These are phyloP conservation scores for Thripadectes ignobilis DNA, from an alignment of 2,797 vertebrate species.

Conservation along the genomic window DNA sequence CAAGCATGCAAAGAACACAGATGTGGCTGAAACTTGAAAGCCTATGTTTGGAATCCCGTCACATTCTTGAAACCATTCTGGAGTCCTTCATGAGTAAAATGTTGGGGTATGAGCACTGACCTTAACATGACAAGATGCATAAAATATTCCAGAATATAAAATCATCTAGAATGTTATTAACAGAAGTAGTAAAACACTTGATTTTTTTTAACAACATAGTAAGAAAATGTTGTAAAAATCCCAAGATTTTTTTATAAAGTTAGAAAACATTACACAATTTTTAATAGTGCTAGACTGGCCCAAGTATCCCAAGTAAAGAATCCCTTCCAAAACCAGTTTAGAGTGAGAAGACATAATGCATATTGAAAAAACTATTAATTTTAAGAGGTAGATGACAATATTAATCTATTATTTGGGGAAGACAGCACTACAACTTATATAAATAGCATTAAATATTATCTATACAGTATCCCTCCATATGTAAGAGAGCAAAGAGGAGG, in stretches of 20 bases:
- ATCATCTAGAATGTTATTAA: neutral
- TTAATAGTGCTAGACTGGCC: neutral
- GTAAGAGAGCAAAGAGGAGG: neutral
- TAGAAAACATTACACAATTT: neutral
- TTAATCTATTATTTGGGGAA: neutral
- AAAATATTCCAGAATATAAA: neutral
- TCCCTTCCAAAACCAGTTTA: neutral
- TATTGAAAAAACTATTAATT: neutral
- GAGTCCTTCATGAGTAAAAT: neutral
- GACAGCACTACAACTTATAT: neutral
- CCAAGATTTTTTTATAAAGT: neutral
- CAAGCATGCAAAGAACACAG: neutral
- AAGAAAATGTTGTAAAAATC: neutral
- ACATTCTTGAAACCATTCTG: neutral
- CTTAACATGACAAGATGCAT: neutral
- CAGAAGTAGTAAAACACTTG: neutral
- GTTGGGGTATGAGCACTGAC: neutral
- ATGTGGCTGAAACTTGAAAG: neutral
- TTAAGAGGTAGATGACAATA: neutral
- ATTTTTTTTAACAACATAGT: neutral
- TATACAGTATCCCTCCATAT: neutral
- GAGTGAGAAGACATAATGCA: neutral
- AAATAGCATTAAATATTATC: neutral
- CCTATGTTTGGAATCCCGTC: neutral
- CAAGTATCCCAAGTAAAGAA: neutral